These are phyloP conservation scores for Oryctes rhinoceros DNA, from an alignment of 1,140 invertebrate genomes.

Conservation along the genomic window DNA sequence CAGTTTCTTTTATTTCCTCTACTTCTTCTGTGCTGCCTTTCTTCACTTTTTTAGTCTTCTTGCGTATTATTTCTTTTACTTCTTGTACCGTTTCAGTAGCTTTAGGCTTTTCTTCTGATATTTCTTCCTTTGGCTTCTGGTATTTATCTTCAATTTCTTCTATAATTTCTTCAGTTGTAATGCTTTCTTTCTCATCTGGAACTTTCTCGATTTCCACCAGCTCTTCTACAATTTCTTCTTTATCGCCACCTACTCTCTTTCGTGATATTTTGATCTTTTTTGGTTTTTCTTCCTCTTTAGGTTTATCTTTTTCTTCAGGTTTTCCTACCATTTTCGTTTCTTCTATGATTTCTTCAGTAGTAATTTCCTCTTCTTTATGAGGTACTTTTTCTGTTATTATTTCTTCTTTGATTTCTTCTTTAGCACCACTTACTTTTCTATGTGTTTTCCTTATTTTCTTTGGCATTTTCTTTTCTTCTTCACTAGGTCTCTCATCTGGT, in stretches of 20 bases:
- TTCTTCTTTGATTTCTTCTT: conserved; percentile 55
- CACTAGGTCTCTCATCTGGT: conserved; percentile 31
- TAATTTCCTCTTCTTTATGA: conserved; percentile 36
- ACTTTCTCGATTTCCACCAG: neutral
- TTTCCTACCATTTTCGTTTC: conserved; percentile 39
- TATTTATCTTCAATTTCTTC: conserved; percentile 45
- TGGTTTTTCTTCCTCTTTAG: neutral
- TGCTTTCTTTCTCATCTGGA: conserved; percentile 42
- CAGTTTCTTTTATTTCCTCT: conserved; percentile 48
- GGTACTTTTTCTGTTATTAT: conserved; percentile 48
- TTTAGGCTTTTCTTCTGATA: conserved; percentile 35
- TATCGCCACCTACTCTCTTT: conserved; percentile 38
- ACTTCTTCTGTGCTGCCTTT: conserved; percentile 47
- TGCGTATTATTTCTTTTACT: conserved; percentile 47
- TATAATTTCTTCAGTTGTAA: conserved; percentile 47
- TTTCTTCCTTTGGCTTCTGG: conserved; percentile 36
- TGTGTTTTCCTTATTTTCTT: neutral
- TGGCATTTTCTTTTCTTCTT: conserved; percentile 42
- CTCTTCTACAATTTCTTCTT: conserved; percentile 53
- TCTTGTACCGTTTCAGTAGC: conserved; percentile 61
- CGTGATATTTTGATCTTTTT: conserved; percentile 26
- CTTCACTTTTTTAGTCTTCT: conserved; percentile 56
- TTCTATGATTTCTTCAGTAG: conserved; percentile 51
- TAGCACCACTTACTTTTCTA: conserved; percentile 44
- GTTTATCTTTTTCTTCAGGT: neutral